Conservation (phyloP, 2,888 invertebrate genomes). For the Eudemis profundana region DNA sequence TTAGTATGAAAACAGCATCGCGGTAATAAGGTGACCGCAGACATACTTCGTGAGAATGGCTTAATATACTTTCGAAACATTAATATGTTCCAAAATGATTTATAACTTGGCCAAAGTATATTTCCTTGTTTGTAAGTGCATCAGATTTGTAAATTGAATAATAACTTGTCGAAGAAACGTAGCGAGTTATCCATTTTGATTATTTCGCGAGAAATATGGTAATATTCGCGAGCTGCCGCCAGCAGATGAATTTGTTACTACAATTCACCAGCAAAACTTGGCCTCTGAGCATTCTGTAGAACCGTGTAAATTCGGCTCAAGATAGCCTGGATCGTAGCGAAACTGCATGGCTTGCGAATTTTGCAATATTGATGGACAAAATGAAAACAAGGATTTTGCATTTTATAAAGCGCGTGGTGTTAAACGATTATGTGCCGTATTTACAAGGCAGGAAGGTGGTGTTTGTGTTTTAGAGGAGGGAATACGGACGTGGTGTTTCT, state of each 20-base stretch:
- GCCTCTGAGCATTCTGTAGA: neutral
- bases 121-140: no score
- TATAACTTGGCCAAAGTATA: no score
- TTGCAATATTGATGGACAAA: slow-evolving; percentile 32
- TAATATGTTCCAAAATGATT: no score
- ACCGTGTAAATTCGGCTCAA: neutral
- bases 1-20: no score
- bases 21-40: no score
- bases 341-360: slow-evolving; percentile 19
- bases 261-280: neutral
- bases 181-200: slow-evolving; percentile 11
- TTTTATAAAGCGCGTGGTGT: slow-evolving; percentile 20
- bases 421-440: slow-evolving; percentile 8
- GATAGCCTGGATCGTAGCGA: neutral
- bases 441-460: neutral
- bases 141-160: slow-evolving; percentile 4
- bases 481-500: neutral
- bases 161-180: slow-evolving; percentile 8
- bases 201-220: slow-evolving; percentile 24
- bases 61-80: no score
- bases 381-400: slow-evolving; percentile 25
- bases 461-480: neutral
- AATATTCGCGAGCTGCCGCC: slow-evolving; percentile 29
- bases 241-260: slow-evolving; percentile 33
- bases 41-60: no score